phyloP scores from a whole-genome alignment of 2,797 vertebrate species.

The Sternotherus odoratus region DNA sequence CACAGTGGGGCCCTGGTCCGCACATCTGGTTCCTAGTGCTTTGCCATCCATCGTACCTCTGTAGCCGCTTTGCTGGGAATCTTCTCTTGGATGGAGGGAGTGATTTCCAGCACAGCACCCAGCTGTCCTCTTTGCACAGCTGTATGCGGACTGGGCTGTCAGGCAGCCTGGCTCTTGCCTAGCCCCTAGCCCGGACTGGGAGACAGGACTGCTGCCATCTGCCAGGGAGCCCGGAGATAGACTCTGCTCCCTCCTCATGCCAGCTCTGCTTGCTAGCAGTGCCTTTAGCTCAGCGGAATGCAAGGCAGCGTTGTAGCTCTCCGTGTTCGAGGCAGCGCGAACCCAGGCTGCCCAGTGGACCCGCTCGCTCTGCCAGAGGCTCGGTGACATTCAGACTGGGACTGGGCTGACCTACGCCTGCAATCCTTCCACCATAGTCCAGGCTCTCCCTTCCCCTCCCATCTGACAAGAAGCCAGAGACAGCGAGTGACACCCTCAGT shows the following conservation, averaged over 20 bases:
- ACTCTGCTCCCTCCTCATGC: not conserved
- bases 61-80: not conserved
- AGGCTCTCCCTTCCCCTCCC: not conserved
- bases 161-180: not conserved
- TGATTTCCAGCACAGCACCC: not conserved
- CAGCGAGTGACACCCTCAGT: rapidly evolving
- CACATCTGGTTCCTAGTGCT: not conserved
- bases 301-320: no score
- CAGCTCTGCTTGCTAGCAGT: not conserved
- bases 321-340: no score
- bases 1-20: no score
- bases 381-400: not conserved
- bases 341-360: no score
- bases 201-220: not conserved
- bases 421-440: not conserved
- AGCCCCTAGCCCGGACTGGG: not conserved
- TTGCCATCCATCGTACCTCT: not conserved
- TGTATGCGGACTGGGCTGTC: not conserved
- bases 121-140: not conserved
- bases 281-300: no score
- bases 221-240: not conserved
- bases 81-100: not conserved
- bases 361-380: no score
- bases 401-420: not conserved
- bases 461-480: not conserved